Conservation (phyloP, 2,888 invertebrate species). For the Schrankia costaestrigalis region DNA sequence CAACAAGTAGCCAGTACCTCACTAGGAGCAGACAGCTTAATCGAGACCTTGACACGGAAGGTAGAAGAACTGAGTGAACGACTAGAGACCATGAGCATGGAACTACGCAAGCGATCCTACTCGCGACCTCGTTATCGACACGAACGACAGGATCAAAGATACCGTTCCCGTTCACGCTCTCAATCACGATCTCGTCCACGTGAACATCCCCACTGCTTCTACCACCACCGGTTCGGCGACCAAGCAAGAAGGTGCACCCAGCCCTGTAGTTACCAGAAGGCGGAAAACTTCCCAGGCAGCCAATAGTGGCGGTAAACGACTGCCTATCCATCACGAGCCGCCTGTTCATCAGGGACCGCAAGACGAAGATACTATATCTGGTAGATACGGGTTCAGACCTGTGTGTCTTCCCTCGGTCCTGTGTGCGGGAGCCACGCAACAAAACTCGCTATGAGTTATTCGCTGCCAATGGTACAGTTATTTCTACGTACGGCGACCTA, state of each 20-base stretch:
- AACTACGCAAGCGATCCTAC: background rate
- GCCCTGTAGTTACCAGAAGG: constrained; percentile 3
- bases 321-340: constrained; percentile 7
- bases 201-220: background rate
- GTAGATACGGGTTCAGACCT: constrained; percentile 5
- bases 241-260: background rate
- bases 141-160: background rate
- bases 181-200: background rate
- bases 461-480: constrained; percentile 10
- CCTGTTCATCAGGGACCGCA: constrained; percentile 10
- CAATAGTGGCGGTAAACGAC: constrained; percentile 6
- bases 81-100: background rate
- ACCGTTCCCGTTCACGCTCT: background rate
- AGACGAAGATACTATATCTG: constrained; percentile 4
- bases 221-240: constrained; percentile 1
- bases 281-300: constrained; percentile 6
- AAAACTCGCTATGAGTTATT: constrained; percentile 8
- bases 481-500: constrained; percentile 7
- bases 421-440: constrained; percentile 3
- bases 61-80: background rate
- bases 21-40: background rate
- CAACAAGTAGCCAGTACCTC: background rate
- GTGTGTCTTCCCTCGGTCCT: constrained; percentile 8
- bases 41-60: background rate
- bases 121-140: no score